Evolutionary conservation across 23 tunicate species (phyloP), one percentile per base, ranked within the genome.

Genomic region (Diplosoma virens): DNA sequence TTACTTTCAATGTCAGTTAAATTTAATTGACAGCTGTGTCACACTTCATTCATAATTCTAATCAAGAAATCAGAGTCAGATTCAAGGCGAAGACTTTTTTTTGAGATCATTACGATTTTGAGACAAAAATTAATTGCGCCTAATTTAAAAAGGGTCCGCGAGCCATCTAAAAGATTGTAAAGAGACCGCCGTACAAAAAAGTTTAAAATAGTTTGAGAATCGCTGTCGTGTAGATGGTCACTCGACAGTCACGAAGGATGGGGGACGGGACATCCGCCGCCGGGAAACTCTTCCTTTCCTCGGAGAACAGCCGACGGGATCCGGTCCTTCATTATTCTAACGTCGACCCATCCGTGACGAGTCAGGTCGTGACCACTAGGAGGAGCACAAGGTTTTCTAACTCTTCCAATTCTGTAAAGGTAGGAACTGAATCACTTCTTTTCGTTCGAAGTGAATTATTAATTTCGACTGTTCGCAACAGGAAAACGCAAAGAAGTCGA

Each of bases 261-360:
- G 66, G 47, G 14, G 87, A 82, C 17, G 77, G 69, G 14, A 32
- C 85, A 27, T 75, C 86, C 26, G 83, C 86, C 25, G 56, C 86
- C 7, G 83, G 96, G 24, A 89, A 89, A 56, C 68, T 89, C 17
- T 67, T 83, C 52, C 82, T 82, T 34, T 82, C 96, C 47, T 89
- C 96, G 3, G 96, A 89, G 59, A 89, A 89, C 56, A 89, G 72
- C 24, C 83, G 80, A 20, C 63, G 66, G 55, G 84, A 79, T 27
- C 25, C 71, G 16, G 30, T 76, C 18, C 27, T 17, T 47, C 56
- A 75, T 25, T 37, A 22, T 41, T 37, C 66, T 2, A 74, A 54
- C 25, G 34, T 59, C 7, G 76, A 71, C 21, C 0, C 80, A 25
- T 32, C 59, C 18, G 27, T 66, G 11, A 32, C 21, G 45, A 81